These are phyloP conservation scores for Plecturocebus donacophilus DNA, from an alignment of 2,113 vertebrate genomes.

Conservation along the genomic window DNA sequence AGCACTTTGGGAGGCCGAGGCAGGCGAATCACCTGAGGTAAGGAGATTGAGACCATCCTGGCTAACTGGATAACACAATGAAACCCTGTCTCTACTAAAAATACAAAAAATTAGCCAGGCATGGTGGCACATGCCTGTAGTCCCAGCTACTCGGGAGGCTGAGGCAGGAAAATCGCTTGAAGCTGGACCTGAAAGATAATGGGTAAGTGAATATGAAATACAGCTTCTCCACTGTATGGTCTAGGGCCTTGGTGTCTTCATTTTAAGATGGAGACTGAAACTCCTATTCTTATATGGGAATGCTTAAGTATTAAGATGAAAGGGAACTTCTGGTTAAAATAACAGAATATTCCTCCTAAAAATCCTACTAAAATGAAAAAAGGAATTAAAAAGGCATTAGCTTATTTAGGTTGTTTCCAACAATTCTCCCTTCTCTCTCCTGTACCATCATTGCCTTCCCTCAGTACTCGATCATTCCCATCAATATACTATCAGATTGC, in stretches of 20 bases:
- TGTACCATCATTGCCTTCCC: neutral
- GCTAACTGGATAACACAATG: too few species aligned
- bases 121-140: too few species aligned
- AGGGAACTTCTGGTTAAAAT: neutral
- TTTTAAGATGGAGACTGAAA: neutral
- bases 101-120: too few species aligned
- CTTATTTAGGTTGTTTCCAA: neutral
- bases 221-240: neutral
- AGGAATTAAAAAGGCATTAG: neutral
- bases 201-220: neutral
- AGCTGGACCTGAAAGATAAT: neutral
- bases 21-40: too few species aligned
- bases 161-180: too few species aligned
- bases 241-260: neutral
- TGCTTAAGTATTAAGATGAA: neutral
- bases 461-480: neutral
- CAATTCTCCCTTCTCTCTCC: constrained; percentile 24
- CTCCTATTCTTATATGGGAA: neutral
- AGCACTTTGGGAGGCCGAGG: too few species aligned
- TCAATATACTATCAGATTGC: neutral
- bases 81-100: too few species aligned
- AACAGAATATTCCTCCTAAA: neutral
- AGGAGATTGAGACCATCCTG: too few species aligned
- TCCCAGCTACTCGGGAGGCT: too few species aligned
- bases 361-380: constrained; percentile 34